phyloP scores from a whole-genome alignment of 2,888 invertebrate genomes.

The Sturmia bella region DNA sequence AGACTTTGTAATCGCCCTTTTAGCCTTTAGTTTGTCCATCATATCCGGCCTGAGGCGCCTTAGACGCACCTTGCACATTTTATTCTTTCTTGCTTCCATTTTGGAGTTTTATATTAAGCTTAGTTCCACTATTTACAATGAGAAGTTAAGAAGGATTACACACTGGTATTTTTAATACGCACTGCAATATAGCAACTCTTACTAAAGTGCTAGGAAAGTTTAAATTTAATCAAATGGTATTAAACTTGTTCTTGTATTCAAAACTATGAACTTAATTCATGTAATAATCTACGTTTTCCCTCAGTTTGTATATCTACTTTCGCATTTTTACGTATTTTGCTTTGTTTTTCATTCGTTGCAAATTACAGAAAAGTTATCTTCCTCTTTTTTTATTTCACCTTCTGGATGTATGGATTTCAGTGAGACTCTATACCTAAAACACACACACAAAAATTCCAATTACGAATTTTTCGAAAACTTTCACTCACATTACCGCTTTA shows the following conservation, averaged over 20 bases:
- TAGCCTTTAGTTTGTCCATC: constrained; percentile 57
- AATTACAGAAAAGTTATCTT: constrained; percentile 60
- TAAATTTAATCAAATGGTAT: too few species aligned
- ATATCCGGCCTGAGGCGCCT: constrained; percentile 64
- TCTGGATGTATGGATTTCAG: constrained; percentile 46
- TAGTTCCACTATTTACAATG: neutral
- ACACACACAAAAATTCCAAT: constrained; percentile 34
- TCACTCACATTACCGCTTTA: constrained; percentile 38
- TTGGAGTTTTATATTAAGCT: neutral
- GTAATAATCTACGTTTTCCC: constrained; percentile 34
- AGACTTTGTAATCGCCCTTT: constrained; percentile 42
- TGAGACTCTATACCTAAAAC: constrained; percentile 19
- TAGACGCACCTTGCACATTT: constrained; percentile 65
- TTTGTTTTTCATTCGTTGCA: constrained; percentile 65
- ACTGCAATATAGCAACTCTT: too few species aligned
- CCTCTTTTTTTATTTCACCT: constrained; percentile 28
- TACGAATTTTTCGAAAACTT: constrained; percentile 40
- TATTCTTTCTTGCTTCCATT: constrained; percentile 64
- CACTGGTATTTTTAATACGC: too few species aligned
- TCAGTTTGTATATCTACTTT: constrained; percentile 58
- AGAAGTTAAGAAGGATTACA: too few species aligned
- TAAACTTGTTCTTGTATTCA: neutral
- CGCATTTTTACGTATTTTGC: constrained; percentile 59
- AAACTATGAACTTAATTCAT: constrained; percentile 44
- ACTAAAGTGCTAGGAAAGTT: too few species aligned